These are phyloP conservation scores for Candoia aspera DNA, from an alignment of 2,113 vertebrate genomes.

Conservation along the genomic window DNA sequence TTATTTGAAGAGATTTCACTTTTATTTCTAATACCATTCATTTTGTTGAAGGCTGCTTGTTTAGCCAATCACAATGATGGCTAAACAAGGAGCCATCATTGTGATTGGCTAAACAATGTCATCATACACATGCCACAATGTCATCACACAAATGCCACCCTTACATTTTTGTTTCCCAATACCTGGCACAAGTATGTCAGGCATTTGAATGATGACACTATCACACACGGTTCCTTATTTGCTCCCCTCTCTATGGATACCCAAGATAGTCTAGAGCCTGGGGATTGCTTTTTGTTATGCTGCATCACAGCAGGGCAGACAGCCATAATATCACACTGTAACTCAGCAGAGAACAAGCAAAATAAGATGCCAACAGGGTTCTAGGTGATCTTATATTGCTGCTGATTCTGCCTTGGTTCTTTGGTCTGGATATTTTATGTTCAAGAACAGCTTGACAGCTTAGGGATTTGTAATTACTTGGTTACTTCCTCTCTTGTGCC, in stretches of 20 bases:
- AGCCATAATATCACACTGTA: background rate
- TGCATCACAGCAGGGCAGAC: background rate
- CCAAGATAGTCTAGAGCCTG: background rate
- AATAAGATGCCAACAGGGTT: background rate
- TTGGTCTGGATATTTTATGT: background rate
- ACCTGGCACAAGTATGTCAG: background rate
- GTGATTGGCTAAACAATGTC: too few species aligned
- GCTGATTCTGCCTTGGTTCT: background rate
- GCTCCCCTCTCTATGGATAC: background rate
- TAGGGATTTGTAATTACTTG: background rate
- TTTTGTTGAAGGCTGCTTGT: background rate
- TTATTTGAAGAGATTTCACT: background rate
- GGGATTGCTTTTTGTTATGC: background rate
- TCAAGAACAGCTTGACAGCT: background rate
- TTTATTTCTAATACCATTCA: background rate
- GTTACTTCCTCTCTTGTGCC: background rate
- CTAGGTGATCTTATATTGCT: background rate
- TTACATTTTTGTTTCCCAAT: background rate
- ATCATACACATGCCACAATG: too few species aligned
- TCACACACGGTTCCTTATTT: background rate
- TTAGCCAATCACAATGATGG: background rate
- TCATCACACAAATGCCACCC: background rate
- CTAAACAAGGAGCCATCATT: too few species aligned
- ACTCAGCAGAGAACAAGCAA: background rate
- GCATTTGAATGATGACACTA: background rate